A percentile compares a stretch with the other conserved stretches of the same genome.
Evolutionary conservation across 2,888 invertebrate species (phyloP).

Genomic region (Sesia apiformis): DNA sequence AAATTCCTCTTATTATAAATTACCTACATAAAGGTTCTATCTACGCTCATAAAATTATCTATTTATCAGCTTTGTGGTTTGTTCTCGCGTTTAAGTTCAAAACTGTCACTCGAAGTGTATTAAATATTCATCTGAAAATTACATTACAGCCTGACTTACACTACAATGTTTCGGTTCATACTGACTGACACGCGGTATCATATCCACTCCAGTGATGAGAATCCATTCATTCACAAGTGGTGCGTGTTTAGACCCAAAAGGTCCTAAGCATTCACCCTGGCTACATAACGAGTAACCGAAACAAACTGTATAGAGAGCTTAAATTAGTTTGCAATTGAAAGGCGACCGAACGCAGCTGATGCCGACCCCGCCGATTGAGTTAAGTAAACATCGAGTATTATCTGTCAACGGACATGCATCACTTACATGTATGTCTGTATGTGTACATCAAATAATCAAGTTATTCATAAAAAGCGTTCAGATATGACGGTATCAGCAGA

Average conservation of each 20-base stretch:
- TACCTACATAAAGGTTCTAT: background rate
- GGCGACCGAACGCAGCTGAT: slow-evolving; percentile 31
- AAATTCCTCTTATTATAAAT: background rate
- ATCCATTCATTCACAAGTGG: slow-evolving; percentile 70
- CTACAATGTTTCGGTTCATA: slow-evolving; percentile 32
- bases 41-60: background rate
- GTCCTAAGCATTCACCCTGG: slow-evolving; percentile 37
- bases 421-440: slow-evolving; percentile 36
- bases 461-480: slow-evolving; percentile 43
- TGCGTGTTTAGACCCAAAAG: slow-evolving; percentile 33
- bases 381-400: slow-evolving; percentile 73
- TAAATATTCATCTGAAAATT: too few relatives aligned
- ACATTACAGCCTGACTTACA: background rate
- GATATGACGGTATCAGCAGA: background rate
- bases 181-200: slow-evolving; percentile 34
- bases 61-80: too few relatives aligned
- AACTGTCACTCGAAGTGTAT: too few relatives aligned
- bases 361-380: slow-evolving; percentile 65
- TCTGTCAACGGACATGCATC: slow-evolving; percentile 70
- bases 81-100: too few relatives aligned
- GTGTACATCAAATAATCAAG: slow-evolving; percentile 49
- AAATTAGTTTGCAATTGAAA: slow-evolving; percentile 24
- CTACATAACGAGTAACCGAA: slow-evolving; percentile 48
- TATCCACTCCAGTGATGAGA: slow-evolving; percentile 63
- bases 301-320: slow-evolving; percentile 23